Conservation (phyloP, 2,888 invertebrate species). For the Blera fallax region DNA sequence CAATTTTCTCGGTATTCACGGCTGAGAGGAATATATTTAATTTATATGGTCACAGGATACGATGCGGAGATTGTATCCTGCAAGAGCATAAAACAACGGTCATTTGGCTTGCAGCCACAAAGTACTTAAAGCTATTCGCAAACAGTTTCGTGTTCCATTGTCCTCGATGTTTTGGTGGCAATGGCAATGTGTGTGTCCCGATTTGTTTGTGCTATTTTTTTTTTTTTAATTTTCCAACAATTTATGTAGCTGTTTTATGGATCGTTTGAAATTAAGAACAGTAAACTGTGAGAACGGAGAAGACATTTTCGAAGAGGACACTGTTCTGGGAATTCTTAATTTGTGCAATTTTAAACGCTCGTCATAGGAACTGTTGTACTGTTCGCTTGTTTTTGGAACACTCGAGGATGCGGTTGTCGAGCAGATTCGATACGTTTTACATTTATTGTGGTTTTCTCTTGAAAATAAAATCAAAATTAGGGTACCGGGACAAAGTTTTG, state of each 20-base stretch:
- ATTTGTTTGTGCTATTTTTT: neutral
- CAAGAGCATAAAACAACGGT: slow-evolving; percentile 22
- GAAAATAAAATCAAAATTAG: neutral
- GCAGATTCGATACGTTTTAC: neutral
- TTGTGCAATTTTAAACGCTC: slow-evolving; percentile 1
- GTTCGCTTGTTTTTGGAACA: neutral
- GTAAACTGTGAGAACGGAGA: neutral
- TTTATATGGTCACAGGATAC: slow-evolving; percentile 17
- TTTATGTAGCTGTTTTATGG: slow-evolving; percentile 13
- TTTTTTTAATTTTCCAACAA: slow-evolving; percentile 10
- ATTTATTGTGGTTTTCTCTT: neutral
- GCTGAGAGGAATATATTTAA: slow-evolving; percentile 14
- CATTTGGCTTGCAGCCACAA: slow-evolving; percentile 53
- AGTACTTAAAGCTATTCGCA: slow-evolving; percentile 46
- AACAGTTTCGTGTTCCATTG: slow-evolving; percentile 45
- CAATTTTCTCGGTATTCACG: neutral
- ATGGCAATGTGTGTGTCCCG: slow-evolving; percentile 22
- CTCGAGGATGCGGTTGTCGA: neutral
- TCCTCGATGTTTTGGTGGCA: slow-evolving; percentile 36
- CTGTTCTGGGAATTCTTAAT: slow-evolving; percentile 4
- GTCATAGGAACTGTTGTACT: slow-evolving; percentile 1
- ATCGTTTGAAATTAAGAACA: neutral
- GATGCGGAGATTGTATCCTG: neutral
- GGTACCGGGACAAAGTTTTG: neutral
- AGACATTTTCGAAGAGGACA: neutral